A percentile compares a stretch with the other conserved stretches of the same genome.
phyloP scores from a whole-genome alignment of 2,113 vertebrate species.

The Odontophorus gujanensis region DNA sequence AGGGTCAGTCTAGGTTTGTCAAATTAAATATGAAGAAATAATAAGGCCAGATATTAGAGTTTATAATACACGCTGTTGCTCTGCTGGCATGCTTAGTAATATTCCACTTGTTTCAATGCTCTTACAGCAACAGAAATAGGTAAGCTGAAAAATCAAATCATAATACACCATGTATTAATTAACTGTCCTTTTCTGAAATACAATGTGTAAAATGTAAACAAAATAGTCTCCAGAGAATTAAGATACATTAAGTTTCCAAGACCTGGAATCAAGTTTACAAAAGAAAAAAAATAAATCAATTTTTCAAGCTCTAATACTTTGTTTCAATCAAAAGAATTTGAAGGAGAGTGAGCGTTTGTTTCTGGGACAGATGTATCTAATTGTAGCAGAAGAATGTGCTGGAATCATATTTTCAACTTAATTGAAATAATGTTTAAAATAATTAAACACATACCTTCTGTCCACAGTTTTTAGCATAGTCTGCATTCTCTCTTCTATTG shows the following conservation, averaged over 20 bases:
- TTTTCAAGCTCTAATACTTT: background rate
- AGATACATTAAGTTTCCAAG: background rate
- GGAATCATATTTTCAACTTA: background rate
- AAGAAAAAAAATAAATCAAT: background rate
- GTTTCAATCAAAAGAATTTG: background rate
- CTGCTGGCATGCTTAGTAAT: background rate
- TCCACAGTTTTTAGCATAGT: conserved; percentile 95
- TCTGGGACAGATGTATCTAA: background rate
- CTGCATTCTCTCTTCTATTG: conserved; percentile 98
- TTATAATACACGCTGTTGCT: background rate
- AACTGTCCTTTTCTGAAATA: background rate
- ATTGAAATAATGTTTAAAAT: background rate
- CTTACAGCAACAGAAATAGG: background rate
- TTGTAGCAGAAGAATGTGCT: background rate
- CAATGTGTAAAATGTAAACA: background rate
- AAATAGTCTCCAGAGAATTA: background rate
- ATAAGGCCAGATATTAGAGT: background rate
- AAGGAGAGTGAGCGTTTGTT: background rate
- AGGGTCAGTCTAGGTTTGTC: accelerated
- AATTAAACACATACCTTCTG: conserved; percentile 80
- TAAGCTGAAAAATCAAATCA: background rate
- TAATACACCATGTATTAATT: background rate
- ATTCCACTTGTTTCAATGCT: background rate
- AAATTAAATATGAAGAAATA: background rate
- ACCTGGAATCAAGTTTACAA: background rate